Conservation (phyloP, 2,888 invertebrate genomes). For the Coenonympha glycerion region DNA sequence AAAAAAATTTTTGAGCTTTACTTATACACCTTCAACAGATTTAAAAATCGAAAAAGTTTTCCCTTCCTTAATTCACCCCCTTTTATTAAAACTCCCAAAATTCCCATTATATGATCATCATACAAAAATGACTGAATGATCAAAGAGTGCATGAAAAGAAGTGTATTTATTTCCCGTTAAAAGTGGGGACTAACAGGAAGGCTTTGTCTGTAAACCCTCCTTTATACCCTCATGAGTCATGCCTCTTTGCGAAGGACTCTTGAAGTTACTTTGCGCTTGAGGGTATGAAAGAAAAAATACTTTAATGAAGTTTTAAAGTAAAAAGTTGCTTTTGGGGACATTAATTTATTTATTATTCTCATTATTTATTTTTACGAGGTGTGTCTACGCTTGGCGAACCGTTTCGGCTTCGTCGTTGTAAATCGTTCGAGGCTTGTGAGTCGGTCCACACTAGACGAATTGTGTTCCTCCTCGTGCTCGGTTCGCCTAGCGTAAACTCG, state of each 20-base stretch:
- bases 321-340: too few species aligned
- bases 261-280: conserved; percentile 4
- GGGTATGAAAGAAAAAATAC: conserved; percentile 8
- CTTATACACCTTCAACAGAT: neutral
- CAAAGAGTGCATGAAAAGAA: neutral
- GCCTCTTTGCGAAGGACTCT: conserved; percentile 12
- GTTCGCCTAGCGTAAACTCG: too few species aligned
- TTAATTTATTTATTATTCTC: too few species aligned
- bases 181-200: neutral
- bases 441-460: too few species aligned
- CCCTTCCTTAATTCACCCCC: neutral
- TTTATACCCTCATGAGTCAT: conserved; percentile 11
- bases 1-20: neutral
- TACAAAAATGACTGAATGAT: neutral
- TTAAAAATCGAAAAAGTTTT: neutral
- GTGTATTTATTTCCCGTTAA: conserved; percentile 4
- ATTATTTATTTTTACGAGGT: too few species aligned
- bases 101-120: neutral
- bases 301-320: neutral
- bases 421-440: too few species aligned
- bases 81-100: neutral
- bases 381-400: too few species aligned
- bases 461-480: too few species aligned
- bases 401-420: too few species aligned
- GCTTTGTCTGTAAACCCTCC: conserved; percentile 8